Evolutionary conservation across 1,140 invertebrate genomes (phyloP).

Genomic region (Drosophila pruinosa): DNA sequence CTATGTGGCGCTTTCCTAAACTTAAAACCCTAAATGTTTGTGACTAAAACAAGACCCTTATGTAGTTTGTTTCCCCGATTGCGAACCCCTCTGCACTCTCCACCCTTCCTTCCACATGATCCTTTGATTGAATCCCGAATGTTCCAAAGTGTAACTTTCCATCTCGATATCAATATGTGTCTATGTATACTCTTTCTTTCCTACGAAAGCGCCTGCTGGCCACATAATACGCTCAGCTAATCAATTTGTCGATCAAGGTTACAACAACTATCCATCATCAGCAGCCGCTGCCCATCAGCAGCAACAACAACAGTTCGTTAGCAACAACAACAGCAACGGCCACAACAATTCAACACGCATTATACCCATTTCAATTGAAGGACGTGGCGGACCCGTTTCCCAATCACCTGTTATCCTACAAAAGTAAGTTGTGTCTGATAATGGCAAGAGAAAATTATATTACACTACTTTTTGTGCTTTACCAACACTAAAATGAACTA

Average conservation of each 20-base stretch:
- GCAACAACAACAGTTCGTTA: constrained; percentile 48
- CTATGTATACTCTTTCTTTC: constrained; percentile 78
- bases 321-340: constrained; percentile 69
- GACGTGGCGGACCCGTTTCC: constrained; percentile 71
- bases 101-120: neutral
- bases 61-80: constrained; percentile 20
- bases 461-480: constrained; percentile 55
- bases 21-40: constrained; percentile 63
- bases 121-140: constrained; percentile 3
- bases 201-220: constrained; percentile 76
- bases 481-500: constrained; percentile 43
- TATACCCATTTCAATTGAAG: constrained; percentile 75
- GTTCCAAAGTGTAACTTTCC: constrained; percentile 55
- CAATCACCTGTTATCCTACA: constrained; percentile 76
- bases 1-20: constrained; percentile 48
- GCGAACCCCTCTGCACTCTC: constrained; percentile 18
- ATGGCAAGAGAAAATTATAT: neutral
- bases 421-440: constrained; percentile 66
- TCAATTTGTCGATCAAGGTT: constrained; percentile 83
- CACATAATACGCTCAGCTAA: constrained; percentile 82
- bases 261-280: constrained; percentile 68
- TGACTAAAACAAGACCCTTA: constrained; percentile 55
- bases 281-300: constrained; percentile 27
- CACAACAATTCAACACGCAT: constrained; percentile 62
- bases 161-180: constrained; percentile 65